A percentile compares a stretch with the other conserved stretches of the same genome.
Evolutionary conservation across 2,797 vertebrate genomes (phyloP).

Genomic region (Anguilla megastoma): DNA sequence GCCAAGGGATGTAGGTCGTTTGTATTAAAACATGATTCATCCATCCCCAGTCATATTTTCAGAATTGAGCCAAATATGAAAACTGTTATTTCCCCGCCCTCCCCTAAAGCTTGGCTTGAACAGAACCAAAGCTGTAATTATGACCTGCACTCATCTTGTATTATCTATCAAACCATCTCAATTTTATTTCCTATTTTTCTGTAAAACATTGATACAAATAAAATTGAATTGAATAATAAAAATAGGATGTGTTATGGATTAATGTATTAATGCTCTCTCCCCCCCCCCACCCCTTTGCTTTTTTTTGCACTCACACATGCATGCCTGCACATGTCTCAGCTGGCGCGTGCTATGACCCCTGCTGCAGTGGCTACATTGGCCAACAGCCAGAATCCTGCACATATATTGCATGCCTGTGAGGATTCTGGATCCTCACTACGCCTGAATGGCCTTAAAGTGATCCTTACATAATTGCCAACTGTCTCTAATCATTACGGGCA

Average conservation of each 20-base stretch:
- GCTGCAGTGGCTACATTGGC: conserved; percentile 57
- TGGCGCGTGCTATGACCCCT: conserved; percentile 15
- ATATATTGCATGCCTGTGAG: conserved; percentile 65
- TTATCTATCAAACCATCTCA: no score
- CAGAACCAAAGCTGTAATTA: no score
- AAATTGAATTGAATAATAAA: no score
- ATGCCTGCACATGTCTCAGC: conserved; percentile 43
- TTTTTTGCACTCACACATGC: conserved; percentile 37
- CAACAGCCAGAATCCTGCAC: conserved; percentile 57
- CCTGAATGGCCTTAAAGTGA: conserved; percentile 76
- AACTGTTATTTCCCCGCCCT: no score
- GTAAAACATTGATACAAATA: no score
- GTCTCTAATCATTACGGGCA: conserved; percentile 81
- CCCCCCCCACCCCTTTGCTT: conserved; percentile 28
- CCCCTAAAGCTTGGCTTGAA: no score
- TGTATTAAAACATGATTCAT: no score
- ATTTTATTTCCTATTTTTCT: no score
- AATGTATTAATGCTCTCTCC: conserved; percentile 50
- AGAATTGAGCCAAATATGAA: no score
- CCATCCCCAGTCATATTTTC: no score
- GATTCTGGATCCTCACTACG: conserved; percentile 64
- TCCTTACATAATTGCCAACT: conserved; percentile 81
- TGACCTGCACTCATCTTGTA: no score
- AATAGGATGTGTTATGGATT: not conserved
- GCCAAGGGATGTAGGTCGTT: no score